phyloP scores from a whole-genome alignment of 2,888 invertebrate species.

The Tachina grossa region DNA sequence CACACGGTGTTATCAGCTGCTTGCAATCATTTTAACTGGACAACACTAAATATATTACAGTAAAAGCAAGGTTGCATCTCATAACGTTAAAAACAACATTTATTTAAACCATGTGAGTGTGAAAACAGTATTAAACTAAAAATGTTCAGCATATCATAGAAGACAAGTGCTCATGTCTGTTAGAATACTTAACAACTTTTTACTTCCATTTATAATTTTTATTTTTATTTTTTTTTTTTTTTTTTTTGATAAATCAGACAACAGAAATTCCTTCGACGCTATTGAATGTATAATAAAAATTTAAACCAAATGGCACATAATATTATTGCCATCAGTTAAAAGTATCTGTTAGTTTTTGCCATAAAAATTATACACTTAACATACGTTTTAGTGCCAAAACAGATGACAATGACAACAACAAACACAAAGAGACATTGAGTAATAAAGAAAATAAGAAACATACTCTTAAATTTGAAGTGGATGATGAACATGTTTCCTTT shows the following conservation, averaged over 20 bases:
- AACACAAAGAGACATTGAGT: conserved; percentile 24
- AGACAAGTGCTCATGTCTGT: conserved; percentile 29
- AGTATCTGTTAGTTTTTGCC: conserved; percentile 41
- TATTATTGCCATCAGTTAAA: conserved; percentile 40
- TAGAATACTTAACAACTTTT: conserved; percentile 28
- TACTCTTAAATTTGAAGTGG: conserved; percentile 58
- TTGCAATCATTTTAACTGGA: no score
- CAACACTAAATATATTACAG: no score
- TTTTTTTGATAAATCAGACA: conserved; percentile 15
- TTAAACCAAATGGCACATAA: conserved; percentile 55
- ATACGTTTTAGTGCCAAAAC: conserved; percentile 73
- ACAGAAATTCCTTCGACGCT: conserved; percentile 7
- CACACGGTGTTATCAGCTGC: no score
- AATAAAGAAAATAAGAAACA: conserved; percentile 25
- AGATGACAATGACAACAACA: conserved; percentile 54
- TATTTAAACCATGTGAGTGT: neutral
- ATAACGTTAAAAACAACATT: neutral
- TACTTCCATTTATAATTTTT: neutral
- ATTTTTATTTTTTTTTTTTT: neutral
- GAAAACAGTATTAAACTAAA: neutral
- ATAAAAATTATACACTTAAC: conserved; percentile 70
- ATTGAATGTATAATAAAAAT: conserved; percentile 25
- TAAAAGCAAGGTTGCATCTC: no score
- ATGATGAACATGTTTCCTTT: conserved; percentile 59
- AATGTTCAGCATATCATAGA: neutral